Base-by-base conservation (phyloP, 2,113 vertebrate species). In the Rhabdomys dilectus region DNA sequence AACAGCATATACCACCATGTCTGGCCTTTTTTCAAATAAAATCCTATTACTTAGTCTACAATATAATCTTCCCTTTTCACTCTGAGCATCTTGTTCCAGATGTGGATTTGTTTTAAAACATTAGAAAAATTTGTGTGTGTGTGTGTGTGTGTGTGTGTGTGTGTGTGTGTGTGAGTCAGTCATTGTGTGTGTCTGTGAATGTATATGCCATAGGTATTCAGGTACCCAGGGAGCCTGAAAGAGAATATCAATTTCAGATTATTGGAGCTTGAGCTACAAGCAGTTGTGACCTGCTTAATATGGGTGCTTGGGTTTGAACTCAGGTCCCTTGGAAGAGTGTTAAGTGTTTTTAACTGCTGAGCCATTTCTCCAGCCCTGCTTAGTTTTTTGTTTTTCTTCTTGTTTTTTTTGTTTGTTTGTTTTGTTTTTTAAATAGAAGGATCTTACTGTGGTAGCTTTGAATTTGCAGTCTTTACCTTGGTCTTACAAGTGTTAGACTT, bases 51-150 rank as follows among this genome's bases (percentile, higher is more conserved):
- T 5, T n/a, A n/a, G 11, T 86, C 60, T 66, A 45, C 60, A 86
- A 21, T 62, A 86, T 64, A 21, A 86, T 48, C n/a, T 73, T n/a
- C 70, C 29, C n/a, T 29, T 94, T 45, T n/a, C 22, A 45, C 60
- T 89, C 36, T 93, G 26, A 51, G 39, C 56, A 81, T 96, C 66
- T 82, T 73, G 53, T 84, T 87, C 76, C 45, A 76, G 31, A 89
- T 81, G 39, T 36, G 45, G 34, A 84, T 62, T 62, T 42, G 56
- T 62, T 84, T 42, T 42, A 84, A 84, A 84, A 84, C n/a, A 82
- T 58, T 26, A 62, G 80, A 84, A 84, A 84, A 82, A 10, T 29
- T 29, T 51, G 76, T 56, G 78, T 56, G 7, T 80, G 7, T 53
- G 31, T 81, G 36, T n/a, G 3, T 78, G 51, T 56, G 31, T 56